A percentile compares a stretch with the other conserved stretches of the same genome.
Conservation (phyloP, 1,140 invertebrate species). For the Hormaphis cornu region DNA sequence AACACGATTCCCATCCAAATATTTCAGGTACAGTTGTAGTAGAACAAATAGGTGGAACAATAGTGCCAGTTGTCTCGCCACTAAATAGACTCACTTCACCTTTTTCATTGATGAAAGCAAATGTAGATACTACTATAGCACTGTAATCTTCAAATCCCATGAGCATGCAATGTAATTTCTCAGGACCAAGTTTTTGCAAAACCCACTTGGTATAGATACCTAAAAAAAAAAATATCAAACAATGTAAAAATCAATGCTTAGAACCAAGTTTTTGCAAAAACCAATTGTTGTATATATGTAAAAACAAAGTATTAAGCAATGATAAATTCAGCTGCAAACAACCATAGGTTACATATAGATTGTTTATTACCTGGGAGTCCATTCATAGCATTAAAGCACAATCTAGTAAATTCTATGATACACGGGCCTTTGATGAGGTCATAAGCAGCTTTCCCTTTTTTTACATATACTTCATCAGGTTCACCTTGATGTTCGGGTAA, state of each 20-base stretch:
- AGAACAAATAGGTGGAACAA: slow-evolving; percentile 81
- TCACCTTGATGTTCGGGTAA: slow-evolving; percentile 90
- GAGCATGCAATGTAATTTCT: slow-evolving; percentile 67
- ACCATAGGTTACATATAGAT: not conserved
- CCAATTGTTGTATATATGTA: too few species aligned
- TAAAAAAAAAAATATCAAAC: too few species aligned
- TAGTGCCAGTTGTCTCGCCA: slow-evolving; percentile 72
- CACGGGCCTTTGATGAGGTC: slow-evolving; percentile 69
- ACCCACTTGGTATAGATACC: slow-evolving; percentile 99
- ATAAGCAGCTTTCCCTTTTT: slow-evolving; percentile 75
- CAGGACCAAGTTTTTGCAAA: slow-evolving; percentile 75
- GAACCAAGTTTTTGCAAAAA: too few species aligned
- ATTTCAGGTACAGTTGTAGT: slow-evolving; percentile 68
- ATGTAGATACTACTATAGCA: slow-evolving; percentile 83
- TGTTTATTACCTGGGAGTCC: slow-evolving; percentile 67
- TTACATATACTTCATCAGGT: slow-evolving; percentile 69
- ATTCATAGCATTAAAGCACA: slow-evolving; percentile 87
- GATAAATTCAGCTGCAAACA: too few species aligned
- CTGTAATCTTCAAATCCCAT: slow-evolving; percentile 86
- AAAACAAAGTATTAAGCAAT: too few species aligned
- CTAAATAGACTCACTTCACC: slow-evolving; percentile 61
- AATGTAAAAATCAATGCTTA: too few species aligned
- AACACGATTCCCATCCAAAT: slow-evolving; percentile 97
- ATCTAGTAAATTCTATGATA: slow-evolving; percentile 84
- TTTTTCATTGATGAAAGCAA: slow-evolving; percentile 64